Conservation (phyloP, 2,888 invertebrate species). For the Sturmia bella region DNA sequence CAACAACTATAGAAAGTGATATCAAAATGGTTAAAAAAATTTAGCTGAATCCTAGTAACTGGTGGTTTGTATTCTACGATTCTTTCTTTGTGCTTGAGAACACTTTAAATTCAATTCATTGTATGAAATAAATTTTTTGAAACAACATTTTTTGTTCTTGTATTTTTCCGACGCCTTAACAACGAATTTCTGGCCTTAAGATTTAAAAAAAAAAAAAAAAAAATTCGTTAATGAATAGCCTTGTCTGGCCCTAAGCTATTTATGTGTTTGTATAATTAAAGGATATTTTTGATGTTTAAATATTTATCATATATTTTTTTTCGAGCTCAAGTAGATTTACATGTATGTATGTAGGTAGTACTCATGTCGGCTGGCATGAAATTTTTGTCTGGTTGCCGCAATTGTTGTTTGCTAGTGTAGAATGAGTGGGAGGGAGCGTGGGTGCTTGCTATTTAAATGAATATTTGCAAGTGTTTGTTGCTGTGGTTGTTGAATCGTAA, state of each 20-base stretch:
- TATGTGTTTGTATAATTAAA: slow-evolving; percentile 44
- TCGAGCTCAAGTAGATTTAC: too few species aligned
- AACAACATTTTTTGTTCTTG: background rate
- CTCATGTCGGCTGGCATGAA: slow-evolving; percentile 10
- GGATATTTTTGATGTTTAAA: slow-evolving; percentile 51
- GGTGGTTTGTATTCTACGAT: too few species aligned
- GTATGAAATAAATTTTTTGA: slow-evolving; percentile 4
- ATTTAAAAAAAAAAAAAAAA: too few species aligned
- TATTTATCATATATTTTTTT: slow-evolving; percentile 39
- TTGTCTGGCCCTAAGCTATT: slow-evolving; percentile 46
- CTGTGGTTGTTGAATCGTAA: slow-evolving; percentile 56
- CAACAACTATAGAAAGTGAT: too few species aligned
- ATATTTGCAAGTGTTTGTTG: slow-evolving; percentile 52
- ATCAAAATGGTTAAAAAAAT: too few species aligned
- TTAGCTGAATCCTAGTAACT: too few species aligned
- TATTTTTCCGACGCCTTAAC: background rate
- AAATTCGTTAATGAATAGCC: slow-evolving; percentile 21
- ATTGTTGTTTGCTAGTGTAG: background rate
- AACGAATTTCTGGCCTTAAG: slow-evolving; percentile 7
- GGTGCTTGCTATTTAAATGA: slow-evolving; percentile 37
- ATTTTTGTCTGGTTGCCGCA: background rate
- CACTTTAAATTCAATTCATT: background rate
- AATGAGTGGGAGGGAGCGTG: background rate
- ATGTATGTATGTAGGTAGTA: background rate
- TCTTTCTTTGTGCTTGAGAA: too few species aligned